Percentiles rank a stretch among this genome's conserved stretches.
Conservation (phyloP, 2,797 vertebrate genomes). For the Falco rusticolus region DNA sequence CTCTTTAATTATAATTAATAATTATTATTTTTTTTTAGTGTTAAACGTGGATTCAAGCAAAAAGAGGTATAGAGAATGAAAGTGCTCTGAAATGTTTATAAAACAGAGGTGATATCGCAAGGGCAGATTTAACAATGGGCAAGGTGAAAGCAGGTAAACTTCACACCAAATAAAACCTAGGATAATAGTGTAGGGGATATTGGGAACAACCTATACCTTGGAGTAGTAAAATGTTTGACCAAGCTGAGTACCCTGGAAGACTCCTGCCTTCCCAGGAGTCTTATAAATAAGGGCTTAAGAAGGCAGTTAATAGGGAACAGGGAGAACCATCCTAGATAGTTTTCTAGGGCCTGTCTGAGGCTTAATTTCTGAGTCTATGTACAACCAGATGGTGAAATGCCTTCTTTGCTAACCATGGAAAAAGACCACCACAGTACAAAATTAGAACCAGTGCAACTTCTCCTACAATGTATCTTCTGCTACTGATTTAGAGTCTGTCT, state of each 20-base stretch:
- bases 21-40: background rate
- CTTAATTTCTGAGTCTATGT: background rate
- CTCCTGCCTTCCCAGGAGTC: background rate
- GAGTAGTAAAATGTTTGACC: background rate
- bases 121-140: background rate
- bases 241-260: background rate
- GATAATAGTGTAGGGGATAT: background rate
- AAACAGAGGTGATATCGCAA: background rate
- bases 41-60: background rate
- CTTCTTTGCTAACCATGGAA: conserved; percentile 19
- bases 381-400: conserved; percentile 15
- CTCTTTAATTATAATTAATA: conserved; percentile 2
- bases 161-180: background rate
- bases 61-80: background rate
- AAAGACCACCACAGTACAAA: conserved; percentile 11
- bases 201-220: background rate
- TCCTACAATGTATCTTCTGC: background rate
- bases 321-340: background rate
- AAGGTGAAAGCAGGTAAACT: background rate
- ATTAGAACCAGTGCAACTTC: conserved; percentile 36
- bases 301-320: background rate
- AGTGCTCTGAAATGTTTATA: background rate
- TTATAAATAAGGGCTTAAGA: background rate
- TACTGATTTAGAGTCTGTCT: background rate
- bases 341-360: background rate